Percentiles rank a stretch among this genome's conserved stretches.
Evolutionary conservation across 2,888 invertebrate genomes (phyloP).

Genomic region (Cerastis leucographa): DNA sequence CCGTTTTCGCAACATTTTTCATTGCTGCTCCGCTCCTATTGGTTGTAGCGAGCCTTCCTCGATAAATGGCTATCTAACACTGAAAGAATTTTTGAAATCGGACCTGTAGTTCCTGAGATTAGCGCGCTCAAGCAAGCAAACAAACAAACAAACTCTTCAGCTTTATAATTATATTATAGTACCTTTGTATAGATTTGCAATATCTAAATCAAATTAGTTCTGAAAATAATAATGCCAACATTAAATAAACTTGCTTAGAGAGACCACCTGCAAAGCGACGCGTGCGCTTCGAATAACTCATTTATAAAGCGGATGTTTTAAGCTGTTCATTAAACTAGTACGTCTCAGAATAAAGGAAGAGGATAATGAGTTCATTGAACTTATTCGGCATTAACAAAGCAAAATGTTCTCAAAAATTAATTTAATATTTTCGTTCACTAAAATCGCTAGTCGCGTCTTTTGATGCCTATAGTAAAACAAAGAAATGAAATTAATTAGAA

Average conservation of each 20-base stretch:
- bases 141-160: too few relatives aligned
- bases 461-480: neutral
- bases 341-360: slow-evolving; percentile 53
- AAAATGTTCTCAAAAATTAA: neutral
- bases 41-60: too few relatives aligned
- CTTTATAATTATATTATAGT: too few relatives aligned
- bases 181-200: too few relatives aligned
- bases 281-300: slow-evolving; percentile 63
- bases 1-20: too few relatives aligned
- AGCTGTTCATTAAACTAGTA: slow-evolving; percentile 55
- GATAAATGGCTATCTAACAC: too few relatives aligned
- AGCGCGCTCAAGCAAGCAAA: too few relatives aligned
- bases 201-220: slow-evolving; percentile 24
- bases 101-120: too few relatives aligned
- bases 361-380: slow-evolving; percentile 51
- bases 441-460: neutral
- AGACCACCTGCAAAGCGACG: slow-evolving; percentile 69
- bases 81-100: too few relatives aligned
- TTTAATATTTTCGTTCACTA: neutral
- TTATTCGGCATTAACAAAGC: slow-evolving; percentile 47
- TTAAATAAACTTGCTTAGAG: slow-evolving; percentile 53
- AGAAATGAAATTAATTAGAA: neutral
- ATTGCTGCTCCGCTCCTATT: too few relatives aligned
- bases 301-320: slow-evolving; percentile 60
- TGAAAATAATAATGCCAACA: slow-evolving; percentile 33